A percentile compares a stretch with the other conserved stretches of the same genome.
Conservation (phyloP, 2,888 invertebrate genomes). For the Minunthozetes semirufus region DNA sequence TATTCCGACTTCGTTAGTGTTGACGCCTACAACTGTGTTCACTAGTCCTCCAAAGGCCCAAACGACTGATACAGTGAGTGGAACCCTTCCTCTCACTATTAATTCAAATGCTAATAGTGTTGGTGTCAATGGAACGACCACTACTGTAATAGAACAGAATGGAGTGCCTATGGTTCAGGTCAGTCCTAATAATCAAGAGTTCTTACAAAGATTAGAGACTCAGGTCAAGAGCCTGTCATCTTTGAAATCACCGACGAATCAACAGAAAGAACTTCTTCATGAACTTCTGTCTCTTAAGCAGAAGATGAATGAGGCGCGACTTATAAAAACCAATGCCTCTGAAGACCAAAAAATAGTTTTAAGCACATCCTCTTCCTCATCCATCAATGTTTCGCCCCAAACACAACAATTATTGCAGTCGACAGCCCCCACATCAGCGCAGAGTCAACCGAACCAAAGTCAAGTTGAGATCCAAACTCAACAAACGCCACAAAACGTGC, state of each 20-base stretch:
- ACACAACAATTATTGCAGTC: slow-evolving; percentile 37
- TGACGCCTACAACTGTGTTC: slow-evolving; percentile 23
- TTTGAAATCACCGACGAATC: slow-evolving; percentile 53
- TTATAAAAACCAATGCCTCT: slow-evolving; percentile 8
- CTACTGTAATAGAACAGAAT: slow-evolving; percentile 34
- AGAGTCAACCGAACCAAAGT: not conserved
- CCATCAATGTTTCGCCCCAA: slow-evolving; percentile 25
- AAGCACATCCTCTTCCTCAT: slow-evolving; percentile 14
- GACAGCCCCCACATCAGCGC: not conserved
- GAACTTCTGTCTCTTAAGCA: slow-evolving; percentile 63
- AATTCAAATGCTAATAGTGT: not conserved
- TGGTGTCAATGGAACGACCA: slow-evolving; percentile 4
- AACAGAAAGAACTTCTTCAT: slow-evolving; percentile 56
- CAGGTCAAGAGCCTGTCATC: slow-evolving; percentile 62
- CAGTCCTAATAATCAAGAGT: slow-evolving; percentile 46
- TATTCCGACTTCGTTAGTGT: slow-evolving; percentile 10
- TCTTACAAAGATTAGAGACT: slow-evolving; percentile 59
- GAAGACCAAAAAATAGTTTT: slow-evolving; percentile 31
- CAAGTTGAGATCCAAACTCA: slow-evolving; percentile 27
- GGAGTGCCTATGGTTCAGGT: slow-evolving; percentile 37
- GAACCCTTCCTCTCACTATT: slow-evolving; percentile 31
- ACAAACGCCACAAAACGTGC: slow-evolving; percentile 37
- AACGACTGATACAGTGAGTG: slow-evolving; percentile 15
- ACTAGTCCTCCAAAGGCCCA: slow-evolving; percentile 33
- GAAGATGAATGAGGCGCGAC: slow-evolving; percentile 52